Evolutionary conservation across 1,140 invertebrate genomes (phyloP), one percentile per base, ranked within the genome.

Genomic region (Thrips palmi): DNA sequence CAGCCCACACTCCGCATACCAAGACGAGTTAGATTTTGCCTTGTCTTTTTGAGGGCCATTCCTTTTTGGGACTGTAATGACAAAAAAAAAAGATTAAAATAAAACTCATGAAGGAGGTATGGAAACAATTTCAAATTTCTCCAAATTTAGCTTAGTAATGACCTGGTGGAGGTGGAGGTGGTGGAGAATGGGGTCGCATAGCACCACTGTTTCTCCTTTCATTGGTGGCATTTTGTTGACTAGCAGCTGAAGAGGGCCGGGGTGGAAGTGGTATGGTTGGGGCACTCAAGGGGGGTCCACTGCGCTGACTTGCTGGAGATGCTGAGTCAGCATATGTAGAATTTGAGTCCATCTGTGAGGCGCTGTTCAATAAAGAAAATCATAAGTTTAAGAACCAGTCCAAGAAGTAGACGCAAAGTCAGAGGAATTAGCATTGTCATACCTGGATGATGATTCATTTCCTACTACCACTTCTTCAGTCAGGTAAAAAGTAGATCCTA

Each of bases 401-500:
- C 15, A 20, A 20, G 27, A 19, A 8, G 37, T 11, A 12, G 37
- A 15, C 14, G 37, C 15, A 5, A 17, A 17, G 29, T 31, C 14
- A 1, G 24, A 31, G 27, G 12, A 15, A 2, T 39, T n/a, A n/a
- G n/a, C n/a, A n/a, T n/a, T n/a, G n/a, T n/a, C n/a, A n/a, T n/a
- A n/a, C n/a, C n/a, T n/a, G n/a, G n/a, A n/a, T n/a, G n/a, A n/a
- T n/a, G n/a, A n/a, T n/a, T n/a, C n/a, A n/a, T n/a, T n/a, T n/a
- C n/a, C n/a, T n/a, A n/a, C n/a, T n/a, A n/a, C n/a, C n/a, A n/a
- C n/a, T n/a, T n/a, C 29, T 7, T 32, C 33, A 24, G 32, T 15
- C 2, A 44, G 15, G 21, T 45, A 41, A 23, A 41, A 40, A 8
- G 39, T 39, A 1, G 44, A 45, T 14, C n/a, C n/a, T n/a, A n/a